These are phyloP conservation scores for Orthonevra nobilis DNA, from an alignment of 2,888 invertebrate species.

Conservation along the genomic window DNA sequence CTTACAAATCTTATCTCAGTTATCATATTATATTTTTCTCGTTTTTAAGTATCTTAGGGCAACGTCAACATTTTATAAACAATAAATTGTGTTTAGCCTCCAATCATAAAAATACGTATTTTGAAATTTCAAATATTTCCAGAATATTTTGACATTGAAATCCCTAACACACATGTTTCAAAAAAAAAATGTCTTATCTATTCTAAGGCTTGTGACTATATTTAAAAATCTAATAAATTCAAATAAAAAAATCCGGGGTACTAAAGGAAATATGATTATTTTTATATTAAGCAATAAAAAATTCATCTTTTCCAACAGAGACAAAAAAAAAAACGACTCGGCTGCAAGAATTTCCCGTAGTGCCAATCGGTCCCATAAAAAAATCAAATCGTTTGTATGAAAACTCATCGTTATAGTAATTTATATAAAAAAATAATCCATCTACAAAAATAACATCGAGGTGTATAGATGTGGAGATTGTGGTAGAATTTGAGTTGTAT, in stretches of 20 bases:
- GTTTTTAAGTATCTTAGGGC: no score
- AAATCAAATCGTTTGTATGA: background rate
- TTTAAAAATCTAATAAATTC: no score
- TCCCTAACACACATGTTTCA: no score
- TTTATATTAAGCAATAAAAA: slow-evolving; percentile 61
- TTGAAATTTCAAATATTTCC: no score
- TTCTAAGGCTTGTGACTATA: no score
- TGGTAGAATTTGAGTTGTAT: background rate
- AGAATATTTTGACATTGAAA: no score
- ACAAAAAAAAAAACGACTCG: background rate
- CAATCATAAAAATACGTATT: no score
- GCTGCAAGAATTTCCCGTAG: slow-evolving; percentile 7
- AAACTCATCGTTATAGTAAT: background rate
- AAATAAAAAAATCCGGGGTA: slow-evolving; percentile 15
- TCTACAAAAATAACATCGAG: slow-evolving; percentile 43
- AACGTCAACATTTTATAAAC: no score
- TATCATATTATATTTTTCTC: no score
- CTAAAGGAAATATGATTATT: slow-evolving; percentile 39
- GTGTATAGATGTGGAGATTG: slow-evolving; percentile 28
- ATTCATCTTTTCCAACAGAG: slow-evolving; percentile 1
- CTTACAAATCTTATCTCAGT: no score
- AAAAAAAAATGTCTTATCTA: no score
- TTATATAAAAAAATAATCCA: background rate
- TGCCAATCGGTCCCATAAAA: slow-evolving; percentile 33
- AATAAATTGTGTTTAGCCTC: no score